Base-by-base conservation (phyloP, 2,797 vertebrate species). In the Sebastes minor region DNA sequence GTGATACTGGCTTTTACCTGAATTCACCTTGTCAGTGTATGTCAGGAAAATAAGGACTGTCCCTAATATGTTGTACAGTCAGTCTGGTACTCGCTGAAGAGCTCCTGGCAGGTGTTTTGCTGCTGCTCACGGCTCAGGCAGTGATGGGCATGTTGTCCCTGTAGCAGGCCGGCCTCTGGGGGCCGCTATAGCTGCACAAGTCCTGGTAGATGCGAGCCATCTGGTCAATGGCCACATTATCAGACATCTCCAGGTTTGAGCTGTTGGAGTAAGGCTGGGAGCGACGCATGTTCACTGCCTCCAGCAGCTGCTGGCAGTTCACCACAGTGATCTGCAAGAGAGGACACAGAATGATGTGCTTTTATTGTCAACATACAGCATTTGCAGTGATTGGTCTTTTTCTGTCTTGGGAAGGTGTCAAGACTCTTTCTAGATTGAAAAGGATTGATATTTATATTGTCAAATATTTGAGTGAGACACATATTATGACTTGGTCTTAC, bases 161-260 rank as follows among this genome's bases (percentile, higher is more conserved):
- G 88, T 95, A 96, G 88, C 95, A 95, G 66, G 93, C 59, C 23
- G 90, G 64, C 77, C 95, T 94, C 87, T 94, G 96, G 32, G 95
- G 93, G 77, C 82, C 76, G 2, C 92, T 94, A 78, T 95, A 96
- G 3, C 96, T 87, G 30, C 98, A 99, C 74, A 98, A 92, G 83
- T 99, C 98, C 78, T 97, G 97, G 88, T 98, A 98, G 93, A 98
- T 97, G 72, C 96, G 96, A 69, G 97, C 97, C 94, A 97, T 91
- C 83, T 97, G 97, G n/a, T 99, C 98, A 0, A 90, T 93, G 70
- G 95, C 95, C 0, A 88, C 64, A 56, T 97, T 97, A 0, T 97
- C 97, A 0, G 95, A 90, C 16, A 95, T 33, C 13, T 96, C 96
- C 65, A 97, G 65, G 89, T 88, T 89, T 27, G 95, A 78, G 10